These are phyloP conservation scores for Manis pentadactyla DNA, from an alignment of 2,797 vertebrate genomes.

Conservation along the genomic window DNA sequence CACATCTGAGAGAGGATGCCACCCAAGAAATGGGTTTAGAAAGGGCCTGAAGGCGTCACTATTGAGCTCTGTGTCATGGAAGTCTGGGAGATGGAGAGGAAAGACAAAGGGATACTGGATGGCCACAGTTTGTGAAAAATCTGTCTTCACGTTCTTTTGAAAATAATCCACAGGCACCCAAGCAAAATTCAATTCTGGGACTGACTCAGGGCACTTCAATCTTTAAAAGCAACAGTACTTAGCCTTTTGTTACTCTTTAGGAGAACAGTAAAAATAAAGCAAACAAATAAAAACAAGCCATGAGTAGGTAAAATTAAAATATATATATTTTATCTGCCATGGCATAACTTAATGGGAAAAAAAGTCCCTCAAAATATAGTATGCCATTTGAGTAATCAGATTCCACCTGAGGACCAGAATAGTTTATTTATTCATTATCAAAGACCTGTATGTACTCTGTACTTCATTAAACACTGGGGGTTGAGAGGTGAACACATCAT, in stretches of 20 bases:
- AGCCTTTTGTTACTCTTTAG: slow-evolving; percentile 6
- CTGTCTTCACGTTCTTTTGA: slow-evolving; percentile 14
- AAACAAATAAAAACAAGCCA: neutral
- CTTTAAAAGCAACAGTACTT: neutral
- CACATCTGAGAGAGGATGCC: neutral
- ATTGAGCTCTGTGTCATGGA: neutral
- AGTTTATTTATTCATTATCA: neutral
- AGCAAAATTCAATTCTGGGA: slow-evolving; percentile 42
- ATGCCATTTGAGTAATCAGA: neutral
- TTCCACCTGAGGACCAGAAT: neutral
- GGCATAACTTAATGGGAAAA: neutral
- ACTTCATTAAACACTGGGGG: neutral
- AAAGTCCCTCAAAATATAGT: neutral
- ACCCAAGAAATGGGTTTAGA: slow-evolving; percentile 4
- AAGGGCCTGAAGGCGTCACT: neutral
- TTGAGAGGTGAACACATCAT: neutral
- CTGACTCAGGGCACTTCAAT: neutral
- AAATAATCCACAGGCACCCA: slow-evolving; percentile 9
- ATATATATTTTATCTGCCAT: neutral
- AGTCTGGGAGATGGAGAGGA: neutral
- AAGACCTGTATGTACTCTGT: neutral
- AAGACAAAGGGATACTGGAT: neutral
- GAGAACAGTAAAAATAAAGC: slow-evolving; percentile 27
- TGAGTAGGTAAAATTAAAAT: neutral
- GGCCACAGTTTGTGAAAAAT: slow-evolving; percentile 14